These are phyloP conservation scores for Macrotis lagotis DNA, from an alignment of 2,113 vertebrate species.

Conservation along the genomic window DNA sequence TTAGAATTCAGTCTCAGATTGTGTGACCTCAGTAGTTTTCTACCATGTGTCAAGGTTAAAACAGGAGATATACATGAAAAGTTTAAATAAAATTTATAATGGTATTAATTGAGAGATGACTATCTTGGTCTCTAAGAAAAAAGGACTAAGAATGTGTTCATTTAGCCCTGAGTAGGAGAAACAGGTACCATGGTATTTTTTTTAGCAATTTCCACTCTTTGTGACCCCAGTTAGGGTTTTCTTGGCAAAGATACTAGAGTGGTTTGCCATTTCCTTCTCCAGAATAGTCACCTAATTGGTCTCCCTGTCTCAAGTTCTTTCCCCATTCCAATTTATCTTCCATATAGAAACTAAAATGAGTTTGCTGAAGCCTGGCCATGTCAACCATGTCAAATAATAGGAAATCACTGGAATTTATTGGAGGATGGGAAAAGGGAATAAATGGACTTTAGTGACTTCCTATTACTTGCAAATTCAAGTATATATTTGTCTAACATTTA, in stretches of 20 bases:
- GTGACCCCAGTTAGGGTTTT: no score
- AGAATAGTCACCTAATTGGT: background rate
- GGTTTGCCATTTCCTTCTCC: no score
- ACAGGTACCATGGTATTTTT: background rate
- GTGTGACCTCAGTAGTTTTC: background rate
- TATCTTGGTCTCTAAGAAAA: fast-evolving
- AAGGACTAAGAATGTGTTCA: background rate
- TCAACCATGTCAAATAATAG: background rate
- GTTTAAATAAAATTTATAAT: background rate
- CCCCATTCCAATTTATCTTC: background rate
- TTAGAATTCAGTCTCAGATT: background rate
- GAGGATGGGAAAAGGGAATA: no score
- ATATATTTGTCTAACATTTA: background rate
- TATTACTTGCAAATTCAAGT: background rate
- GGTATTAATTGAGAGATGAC: background rate
- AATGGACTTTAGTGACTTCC: background rate
- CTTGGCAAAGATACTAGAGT: no score
- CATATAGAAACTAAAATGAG: background rate
- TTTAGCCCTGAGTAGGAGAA: background rate
- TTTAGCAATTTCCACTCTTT: background rate
- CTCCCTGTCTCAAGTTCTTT: background rate
- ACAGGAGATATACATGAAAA: background rate
- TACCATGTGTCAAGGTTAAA: background rate
- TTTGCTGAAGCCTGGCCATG: background rate
- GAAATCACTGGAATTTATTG: background rate